These are phyloP conservation scores for Coranthus polyacanthus DNA, from an alignment of 2,797 vertebrate species.

Conservation along the genomic window DNA sequence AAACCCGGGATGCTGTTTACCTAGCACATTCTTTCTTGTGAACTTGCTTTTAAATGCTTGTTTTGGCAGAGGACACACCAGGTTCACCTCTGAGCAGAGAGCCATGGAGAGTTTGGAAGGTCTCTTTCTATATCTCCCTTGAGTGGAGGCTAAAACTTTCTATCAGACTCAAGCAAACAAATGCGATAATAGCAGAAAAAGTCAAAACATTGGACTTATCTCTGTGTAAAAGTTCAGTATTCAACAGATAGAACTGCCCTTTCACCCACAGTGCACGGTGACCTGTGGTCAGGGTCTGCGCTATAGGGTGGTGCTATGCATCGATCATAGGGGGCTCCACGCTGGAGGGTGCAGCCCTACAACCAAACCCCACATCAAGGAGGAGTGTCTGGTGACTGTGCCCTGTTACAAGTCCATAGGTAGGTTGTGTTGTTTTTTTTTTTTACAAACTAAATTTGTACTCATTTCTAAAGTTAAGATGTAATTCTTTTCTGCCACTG, in stretches of 20 bases:
- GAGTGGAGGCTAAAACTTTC: slow-evolving; percentile 36
- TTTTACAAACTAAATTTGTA: not conserved
- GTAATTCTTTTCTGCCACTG: not conserved
- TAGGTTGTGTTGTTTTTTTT: slow-evolving; percentile 60
- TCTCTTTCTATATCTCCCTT: slow-evolving; percentile 36
- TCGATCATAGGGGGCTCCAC: slow-evolving; percentile 94
- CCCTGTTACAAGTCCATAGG: slow-evolving; percentile 96
- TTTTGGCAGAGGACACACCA: slow-evolving; percentile 74
- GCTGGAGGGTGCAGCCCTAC: slow-evolving; percentile 94
- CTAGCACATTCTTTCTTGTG: slow-evolving; percentile 76
- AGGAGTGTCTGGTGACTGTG: slow-evolving; percentile 93
- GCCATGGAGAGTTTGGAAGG: slow-evolving; percentile 58
- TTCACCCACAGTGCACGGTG: slow-evolving; percentile 91
- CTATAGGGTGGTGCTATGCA: slow-evolving; percentile 96
- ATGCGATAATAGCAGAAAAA: not conserved
- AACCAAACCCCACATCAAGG: slow-evolving; percentile 97
- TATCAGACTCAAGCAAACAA: slow-evolving; percentile 31
- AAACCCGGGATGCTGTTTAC: slow-evolving; percentile 77
- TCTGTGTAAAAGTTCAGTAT: slow-evolving; percentile 1
- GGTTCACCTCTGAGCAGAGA: slow-evolving; percentile 57
- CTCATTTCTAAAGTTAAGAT: not conserved
- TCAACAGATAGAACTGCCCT: slow-evolving; percentile 9
- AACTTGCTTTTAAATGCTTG: slow-evolving; percentile 80
- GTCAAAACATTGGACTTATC: slow-evolving; percentile 3
- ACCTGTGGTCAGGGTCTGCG: slow-evolving; percentile 96